phyloP scores from a whole-genome alignment of 2,113 vertebrate species.

The Brachirus orientalis region DNA sequence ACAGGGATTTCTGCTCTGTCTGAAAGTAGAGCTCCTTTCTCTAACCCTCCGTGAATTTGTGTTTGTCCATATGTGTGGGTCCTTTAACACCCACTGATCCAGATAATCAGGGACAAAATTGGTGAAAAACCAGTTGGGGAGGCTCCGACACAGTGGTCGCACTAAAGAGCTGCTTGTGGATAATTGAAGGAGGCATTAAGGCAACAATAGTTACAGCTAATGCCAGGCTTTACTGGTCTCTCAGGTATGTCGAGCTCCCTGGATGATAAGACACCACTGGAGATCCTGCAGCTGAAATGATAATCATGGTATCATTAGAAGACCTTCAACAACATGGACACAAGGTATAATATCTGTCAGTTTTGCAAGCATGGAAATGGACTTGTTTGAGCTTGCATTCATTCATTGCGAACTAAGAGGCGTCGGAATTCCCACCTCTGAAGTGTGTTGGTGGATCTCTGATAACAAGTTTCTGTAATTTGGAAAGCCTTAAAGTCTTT shows the following conservation, averaged over 20 bases:
- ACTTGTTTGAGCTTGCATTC: slow-evolving; percentile 59
- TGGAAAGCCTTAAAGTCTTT: background rate
- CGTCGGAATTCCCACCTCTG: background rate
- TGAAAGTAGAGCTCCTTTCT: slow-evolving; percentile 48
- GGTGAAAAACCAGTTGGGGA: slow-evolving; percentile 54
- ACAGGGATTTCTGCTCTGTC: slow-evolving; percentile 61
- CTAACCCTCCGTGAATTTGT: slow-evolving; percentile 24
- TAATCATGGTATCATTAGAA: slow-evolving; percentile 58
- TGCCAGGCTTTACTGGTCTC: slow-evolving; percentile 52
- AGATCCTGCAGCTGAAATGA: slow-evolving; percentile 51
- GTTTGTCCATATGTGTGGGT: slow-evolving; percentile 66
- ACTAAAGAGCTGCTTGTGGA: slow-evolving; percentile 67
- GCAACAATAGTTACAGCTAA: slow-evolving; percentile 69
- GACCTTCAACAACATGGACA: slow-evolving; percentile 36
- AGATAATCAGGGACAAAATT: slow-evolving; percentile 75
- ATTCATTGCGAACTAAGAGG: slow-evolving; percentile 15
- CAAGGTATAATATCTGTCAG: slow-evolving; percentile 50
- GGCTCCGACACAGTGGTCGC: slow-evolving; percentile 55
- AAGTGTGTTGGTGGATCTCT: slow-evolving; percentile 9
- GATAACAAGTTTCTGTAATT: background rate
- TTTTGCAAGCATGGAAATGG: slow-evolving; percentile 58
- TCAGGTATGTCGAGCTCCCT: slow-evolving; percentile 45
- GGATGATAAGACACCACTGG: slow-evolving; percentile 51
- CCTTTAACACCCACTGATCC: slow-evolving; percentile 75
- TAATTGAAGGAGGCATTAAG: slow-evolving; percentile 75